Conservation (phyloP, 2,113 vertebrate species). For the human (Homo sapiens) region DNA sequence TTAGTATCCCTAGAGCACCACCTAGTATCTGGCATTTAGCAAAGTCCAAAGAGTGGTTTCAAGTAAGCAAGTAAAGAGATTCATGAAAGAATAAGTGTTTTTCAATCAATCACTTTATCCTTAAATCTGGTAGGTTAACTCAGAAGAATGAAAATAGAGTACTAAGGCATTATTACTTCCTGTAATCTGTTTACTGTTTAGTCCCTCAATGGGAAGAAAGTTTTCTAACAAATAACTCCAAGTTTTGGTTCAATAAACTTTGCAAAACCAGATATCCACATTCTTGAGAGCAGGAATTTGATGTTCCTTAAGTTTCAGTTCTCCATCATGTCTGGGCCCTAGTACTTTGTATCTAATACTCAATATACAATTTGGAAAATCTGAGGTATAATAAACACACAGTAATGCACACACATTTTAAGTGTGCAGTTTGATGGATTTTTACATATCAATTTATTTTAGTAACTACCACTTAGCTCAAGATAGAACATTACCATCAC, state of each 20-base stretch:
- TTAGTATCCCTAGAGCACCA: too few relatives aligned
- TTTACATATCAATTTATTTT: not conserved
- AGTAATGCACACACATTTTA: not conserved
- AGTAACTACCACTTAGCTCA: not conserved
- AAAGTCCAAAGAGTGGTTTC: not conserved
- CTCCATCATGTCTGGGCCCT: not conserved
- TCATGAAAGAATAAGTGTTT: not conserved
- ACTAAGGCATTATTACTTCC: too few relatives aligned
- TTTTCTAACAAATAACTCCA: not conserved
- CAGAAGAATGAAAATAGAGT: not conserved
- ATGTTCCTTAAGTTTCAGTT: not conserved
- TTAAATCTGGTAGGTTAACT: not conserved
- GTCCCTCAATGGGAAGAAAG: not conserved
- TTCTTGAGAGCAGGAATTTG: not conserved
- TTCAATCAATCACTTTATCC: not conserved
- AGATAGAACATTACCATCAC: not conserved
- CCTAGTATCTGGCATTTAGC: not conserved
- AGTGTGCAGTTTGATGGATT: not conserved
- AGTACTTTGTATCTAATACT: not conserved
- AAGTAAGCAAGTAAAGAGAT: not conserved
- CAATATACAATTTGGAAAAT: not conserved
- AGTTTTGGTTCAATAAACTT: not conserved
- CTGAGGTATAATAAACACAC: not conserved
- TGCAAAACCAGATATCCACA: not conserved
- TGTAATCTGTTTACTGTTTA: not conserved